Conservation (phyloP, 2,113 vertebrate species). For the Scophthalmus maximus region DNA sequence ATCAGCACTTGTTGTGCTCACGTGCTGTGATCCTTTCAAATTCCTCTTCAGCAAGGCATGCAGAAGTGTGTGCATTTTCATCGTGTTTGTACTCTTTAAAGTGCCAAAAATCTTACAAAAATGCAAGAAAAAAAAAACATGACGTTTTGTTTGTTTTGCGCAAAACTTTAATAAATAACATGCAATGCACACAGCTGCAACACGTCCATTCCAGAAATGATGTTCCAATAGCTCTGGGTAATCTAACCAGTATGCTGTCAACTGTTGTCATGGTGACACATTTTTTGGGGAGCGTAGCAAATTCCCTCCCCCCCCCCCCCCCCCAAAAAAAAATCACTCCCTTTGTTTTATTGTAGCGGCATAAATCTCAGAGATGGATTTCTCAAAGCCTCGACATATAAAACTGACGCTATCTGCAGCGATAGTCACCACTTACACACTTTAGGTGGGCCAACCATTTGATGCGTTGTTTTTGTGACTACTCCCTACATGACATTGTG, state of each 20-base stretch:
- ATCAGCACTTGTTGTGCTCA: not conserved
- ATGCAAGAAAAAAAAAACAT: not conserved
- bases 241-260: constrained; percentile 18
- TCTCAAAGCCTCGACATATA: no score
- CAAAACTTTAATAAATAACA: constrained; percentile 33
- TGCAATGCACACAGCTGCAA: constrained; percentile 18
- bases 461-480: no score
- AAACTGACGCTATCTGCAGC: no score
- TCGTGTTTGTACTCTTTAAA: not conserved
- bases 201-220: constrained; percentile 12
- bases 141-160: constrained; percentile 36
- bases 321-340: not conserved
- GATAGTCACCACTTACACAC: no score
- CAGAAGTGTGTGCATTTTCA: not conserved
- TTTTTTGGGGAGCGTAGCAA: no score
- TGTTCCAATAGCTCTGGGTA: constrained; percentile 13
- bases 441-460: no score
- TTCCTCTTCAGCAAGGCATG: not conserved
- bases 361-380: not conserved
- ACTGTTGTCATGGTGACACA: constrained; percentile 9
- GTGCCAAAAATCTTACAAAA: not conserved
- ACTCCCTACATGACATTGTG: no score
- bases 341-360: not conserved
- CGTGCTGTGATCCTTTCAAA: not conserved
- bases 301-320: no score